Conservation (phyloP, 37 sponge, comb jelly and placozoan species). For the Ianthella basta region DNA sequence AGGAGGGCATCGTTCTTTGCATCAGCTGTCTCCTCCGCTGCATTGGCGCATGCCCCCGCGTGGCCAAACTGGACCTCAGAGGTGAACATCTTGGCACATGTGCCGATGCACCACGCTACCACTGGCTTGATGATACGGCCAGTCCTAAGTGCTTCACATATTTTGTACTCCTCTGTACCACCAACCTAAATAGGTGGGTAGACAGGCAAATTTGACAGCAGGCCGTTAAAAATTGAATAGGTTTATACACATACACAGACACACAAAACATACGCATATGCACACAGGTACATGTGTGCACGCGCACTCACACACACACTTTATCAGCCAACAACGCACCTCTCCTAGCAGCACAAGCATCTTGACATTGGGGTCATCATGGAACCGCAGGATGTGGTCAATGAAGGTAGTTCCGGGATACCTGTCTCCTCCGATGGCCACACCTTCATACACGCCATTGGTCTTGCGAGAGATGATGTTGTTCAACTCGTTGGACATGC, state of each 20-base stretch:
- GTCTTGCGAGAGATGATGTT: conserved; percentile 88
- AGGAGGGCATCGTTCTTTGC: conserved; percentile 92
- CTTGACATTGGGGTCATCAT: conserved; percentile 87
- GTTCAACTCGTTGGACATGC: conserved; percentile 98
- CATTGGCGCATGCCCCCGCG: conserved; percentile 94
- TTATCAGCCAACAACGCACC: conserved; percentile 43
- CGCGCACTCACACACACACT: not conserved
- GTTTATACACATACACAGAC: not conserved
- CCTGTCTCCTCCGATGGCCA: conserved; percentile 98
- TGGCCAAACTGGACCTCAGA: conserved; percentile 99
- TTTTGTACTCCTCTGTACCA: conserved; percentile 92
- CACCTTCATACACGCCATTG: conserved; percentile 96
- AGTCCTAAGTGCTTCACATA: conserved; percentile 76
- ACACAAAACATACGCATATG: no score
- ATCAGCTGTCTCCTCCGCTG: conserved; percentile 86
- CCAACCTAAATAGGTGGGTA: conserved; percentile 72
- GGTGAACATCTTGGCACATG: conserved; percentile 93
- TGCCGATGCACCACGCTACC: conserved; percentile 97
- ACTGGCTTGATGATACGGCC: conserved; percentile 93
- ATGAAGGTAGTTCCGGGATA: conserved; percentile 95
- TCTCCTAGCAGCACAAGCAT: conserved; percentile 95
- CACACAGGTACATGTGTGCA: no score
- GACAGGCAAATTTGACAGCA: no score
- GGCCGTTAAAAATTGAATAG: no score
- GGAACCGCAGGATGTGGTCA: conserved; percentile 90